phyloP scores from a whole-genome alignment of 2,888 invertebrate species.

The Bruchidius siliquastri region DNA sequence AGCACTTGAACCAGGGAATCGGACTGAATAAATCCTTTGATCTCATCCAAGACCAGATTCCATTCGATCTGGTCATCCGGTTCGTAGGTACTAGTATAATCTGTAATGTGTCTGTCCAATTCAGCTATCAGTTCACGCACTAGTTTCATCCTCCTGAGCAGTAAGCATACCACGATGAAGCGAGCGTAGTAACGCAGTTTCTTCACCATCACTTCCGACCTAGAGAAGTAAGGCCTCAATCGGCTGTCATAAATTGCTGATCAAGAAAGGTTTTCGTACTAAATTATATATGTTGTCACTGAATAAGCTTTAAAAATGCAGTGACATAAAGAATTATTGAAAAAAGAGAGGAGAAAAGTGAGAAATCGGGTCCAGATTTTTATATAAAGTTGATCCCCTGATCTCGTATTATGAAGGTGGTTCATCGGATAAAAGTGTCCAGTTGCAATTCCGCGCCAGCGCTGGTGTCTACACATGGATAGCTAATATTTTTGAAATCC shows the following conservation, averaged over 20 bases:
- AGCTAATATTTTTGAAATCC: no score
- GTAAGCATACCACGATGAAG: constrained; percentile 92
- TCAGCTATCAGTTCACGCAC: constrained; percentile 89
- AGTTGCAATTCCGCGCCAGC: no score
- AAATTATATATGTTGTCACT: neutral
- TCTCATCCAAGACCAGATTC: constrained; percentile 90
- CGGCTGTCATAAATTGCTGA: neutral
- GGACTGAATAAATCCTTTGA: constrained; percentile 89
- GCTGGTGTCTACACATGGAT: no score
- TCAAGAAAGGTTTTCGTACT: neutral
- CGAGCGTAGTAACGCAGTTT: constrained; percentile 92
- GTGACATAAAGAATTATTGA: no score
- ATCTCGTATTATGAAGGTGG: no score
- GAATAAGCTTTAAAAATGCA: no score
- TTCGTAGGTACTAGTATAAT: constrained; percentile 92
- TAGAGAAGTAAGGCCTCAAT: constrained; percentile 28
- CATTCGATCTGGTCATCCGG: constrained; percentile 97
- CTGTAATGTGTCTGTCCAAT: constrained; percentile 88
- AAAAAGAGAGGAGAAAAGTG: no score
- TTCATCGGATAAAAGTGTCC: no score
- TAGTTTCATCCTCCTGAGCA: constrained; percentile 88
- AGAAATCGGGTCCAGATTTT: no score
- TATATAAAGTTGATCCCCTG: no score
- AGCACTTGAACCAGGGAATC: constrained; percentile 85
- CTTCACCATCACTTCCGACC: constrained; percentile 93